Conservation (phyloP, 2,888 invertebrate genomes). For the Eupeodes luniger region DNA sequence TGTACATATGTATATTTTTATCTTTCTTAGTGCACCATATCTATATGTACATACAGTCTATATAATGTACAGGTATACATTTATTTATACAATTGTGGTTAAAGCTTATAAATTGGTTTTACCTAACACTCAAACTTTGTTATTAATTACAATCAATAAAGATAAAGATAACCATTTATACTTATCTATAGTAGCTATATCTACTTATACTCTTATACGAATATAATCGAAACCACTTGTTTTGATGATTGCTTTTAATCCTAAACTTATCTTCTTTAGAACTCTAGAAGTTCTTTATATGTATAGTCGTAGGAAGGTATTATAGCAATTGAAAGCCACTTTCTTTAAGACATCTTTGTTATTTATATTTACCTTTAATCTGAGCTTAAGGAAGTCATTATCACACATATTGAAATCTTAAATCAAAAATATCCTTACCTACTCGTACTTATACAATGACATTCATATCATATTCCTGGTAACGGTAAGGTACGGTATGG, state of each 20-base stretch:
- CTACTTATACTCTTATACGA: not conserved
- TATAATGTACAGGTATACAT: too few relatives aligned
- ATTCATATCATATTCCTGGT: not conserved
- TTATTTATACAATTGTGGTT: too few relatives aligned
- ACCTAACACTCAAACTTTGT: not conserved
- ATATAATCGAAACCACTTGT: slow-evolving; percentile 11
- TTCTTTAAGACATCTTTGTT: not conserved
- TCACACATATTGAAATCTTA: slow-evolving; percentile 25
- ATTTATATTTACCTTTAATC: not conserved
- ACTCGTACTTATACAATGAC: not conserved
- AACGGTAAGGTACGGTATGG: too few relatives aligned
- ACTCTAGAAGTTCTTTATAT: too few relatives aligned
- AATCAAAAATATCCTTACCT: not conserved
- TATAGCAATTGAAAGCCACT: not conserved
- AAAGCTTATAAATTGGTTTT: too few relatives aligned
- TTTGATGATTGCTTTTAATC: slow-evolving; percentile 2
- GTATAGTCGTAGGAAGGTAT: not conserved
- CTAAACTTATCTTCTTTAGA: not conserved
- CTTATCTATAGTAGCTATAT: too few relatives aligned
- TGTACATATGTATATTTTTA: too few relatives aligned
- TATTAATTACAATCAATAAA: slow-evolving; percentile 8
- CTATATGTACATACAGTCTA: too few relatives aligned
- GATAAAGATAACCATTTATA: not conserved
- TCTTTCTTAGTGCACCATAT: too few relatives aligned
- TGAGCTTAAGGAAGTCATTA: slow-evolving; percentile 26